Conservation (phyloP, 2,888 invertebrate genomes). For the Protonemura montana region DNA sequence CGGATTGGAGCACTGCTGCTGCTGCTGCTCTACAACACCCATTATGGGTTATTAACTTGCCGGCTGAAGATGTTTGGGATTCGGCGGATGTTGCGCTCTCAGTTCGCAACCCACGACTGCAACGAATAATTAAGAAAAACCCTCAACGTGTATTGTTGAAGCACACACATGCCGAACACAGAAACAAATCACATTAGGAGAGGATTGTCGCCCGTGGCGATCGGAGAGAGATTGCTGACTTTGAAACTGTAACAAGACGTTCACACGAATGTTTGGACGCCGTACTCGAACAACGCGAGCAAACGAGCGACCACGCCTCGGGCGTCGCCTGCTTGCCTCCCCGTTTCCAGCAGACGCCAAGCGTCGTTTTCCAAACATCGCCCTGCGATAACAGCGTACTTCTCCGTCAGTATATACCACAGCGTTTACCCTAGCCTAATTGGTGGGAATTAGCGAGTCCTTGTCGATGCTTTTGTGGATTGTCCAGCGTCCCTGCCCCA, state of each 20-base stretch:
- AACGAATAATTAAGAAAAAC: background rate
- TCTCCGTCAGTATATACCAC: background rate
- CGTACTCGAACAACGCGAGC: background rate
- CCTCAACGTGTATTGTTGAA: background rate
- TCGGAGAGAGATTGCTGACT: background rate
- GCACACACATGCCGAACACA: background rate
- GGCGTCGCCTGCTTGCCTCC: background rate
- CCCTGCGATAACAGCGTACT: background rate
- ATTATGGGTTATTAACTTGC: background rate
- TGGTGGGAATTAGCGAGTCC: background rate
- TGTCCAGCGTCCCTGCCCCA: background rate
- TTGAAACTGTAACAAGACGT: background rate
- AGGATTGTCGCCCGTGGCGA: background rate
- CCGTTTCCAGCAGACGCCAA: background rate
- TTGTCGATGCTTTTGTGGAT: background rate
- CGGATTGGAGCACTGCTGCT: background rate
- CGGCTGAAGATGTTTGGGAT: background rate
- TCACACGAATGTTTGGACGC: background rate
- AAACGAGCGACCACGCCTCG: background rate
- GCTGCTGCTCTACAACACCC: background rate
- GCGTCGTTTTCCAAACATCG: background rate
- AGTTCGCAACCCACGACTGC: background rate
- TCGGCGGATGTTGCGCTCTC: background rate
- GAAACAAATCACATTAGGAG: background rate
- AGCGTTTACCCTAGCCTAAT: background rate